phyloP scores from a whole-genome alignment of 2,888 invertebrate species.

The Rhimphoctona megacephalus region DNA sequence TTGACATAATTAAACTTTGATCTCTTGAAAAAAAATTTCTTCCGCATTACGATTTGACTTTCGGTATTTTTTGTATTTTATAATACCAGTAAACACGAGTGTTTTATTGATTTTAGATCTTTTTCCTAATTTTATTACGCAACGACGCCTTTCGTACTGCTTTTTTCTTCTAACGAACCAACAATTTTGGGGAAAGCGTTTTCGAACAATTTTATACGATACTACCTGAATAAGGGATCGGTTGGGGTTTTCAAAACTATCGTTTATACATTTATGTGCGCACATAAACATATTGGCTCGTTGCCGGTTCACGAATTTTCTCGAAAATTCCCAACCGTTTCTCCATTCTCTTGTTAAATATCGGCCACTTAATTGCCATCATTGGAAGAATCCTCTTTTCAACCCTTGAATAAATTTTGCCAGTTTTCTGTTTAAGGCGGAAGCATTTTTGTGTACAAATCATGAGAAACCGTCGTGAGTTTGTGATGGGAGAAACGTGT shows the following conservation, averaged over 20 bases:
- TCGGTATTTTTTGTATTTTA: not conserved
- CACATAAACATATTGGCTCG: not conserved
- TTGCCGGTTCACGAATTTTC: not conserved
- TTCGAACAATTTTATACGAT: not conserved
- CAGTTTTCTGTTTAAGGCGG: conserved; percentile 1
- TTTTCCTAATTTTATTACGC: not conserved
- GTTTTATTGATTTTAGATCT: not conserved
- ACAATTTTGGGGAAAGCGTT: not conserved
- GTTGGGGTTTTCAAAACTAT: not conserved
- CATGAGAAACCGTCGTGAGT: conserved; percentile 25
- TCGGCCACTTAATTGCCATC: not conserved
- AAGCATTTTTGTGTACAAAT: conserved; percentile 1
- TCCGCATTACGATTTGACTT: not conserved
- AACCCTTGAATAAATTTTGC: not conserved
- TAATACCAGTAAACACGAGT: not conserved
- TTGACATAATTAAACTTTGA: not conserved
- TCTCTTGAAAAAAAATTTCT: not conserved
- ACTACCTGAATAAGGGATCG: not conserved
- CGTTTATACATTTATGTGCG: not conserved
- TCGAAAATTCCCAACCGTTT: not conserved
- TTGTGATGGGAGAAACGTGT: conserved; percentile 39
- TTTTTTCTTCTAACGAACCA: not conserved
- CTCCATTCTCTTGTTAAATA: not conserved
- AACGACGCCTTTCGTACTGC: not conserved
- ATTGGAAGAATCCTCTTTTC: not conserved